A percentile compares a stretch with the other conserved stretches of the same genome.
These are phyloP conservation scores for Melanogrammus aeglefinus DNA, from an alignment of 2,797 vertebrate species.

Conservation along the genomic window DNA sequence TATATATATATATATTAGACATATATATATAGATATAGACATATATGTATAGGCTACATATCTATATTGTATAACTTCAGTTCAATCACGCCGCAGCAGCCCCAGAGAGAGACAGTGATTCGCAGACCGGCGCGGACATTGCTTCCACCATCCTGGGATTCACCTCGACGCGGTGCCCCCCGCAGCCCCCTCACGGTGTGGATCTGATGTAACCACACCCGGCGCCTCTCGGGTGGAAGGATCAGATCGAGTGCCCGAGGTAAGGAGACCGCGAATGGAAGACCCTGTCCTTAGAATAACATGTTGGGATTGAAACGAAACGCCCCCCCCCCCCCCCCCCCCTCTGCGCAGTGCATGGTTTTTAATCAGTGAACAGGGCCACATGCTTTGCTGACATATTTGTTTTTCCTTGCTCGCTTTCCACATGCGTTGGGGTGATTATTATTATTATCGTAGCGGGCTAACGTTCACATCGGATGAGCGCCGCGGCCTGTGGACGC, in stretches of 20 bases:
- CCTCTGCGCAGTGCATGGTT: too few relatives aligned
- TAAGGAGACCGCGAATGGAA: slow-evolving; percentile 33
- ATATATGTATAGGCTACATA: too few relatives aligned
- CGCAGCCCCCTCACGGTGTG: slow-evolving; percentile 39
- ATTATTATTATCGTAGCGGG: neutral
- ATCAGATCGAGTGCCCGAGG: slow-evolving; percentile 59
- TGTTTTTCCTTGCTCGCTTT: neutral
- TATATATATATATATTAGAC: too few relatives aligned
- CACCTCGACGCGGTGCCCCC: slow-evolving; percentile 31
- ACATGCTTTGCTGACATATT: too few relatives aligned
- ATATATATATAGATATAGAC: too few relatives aligned
- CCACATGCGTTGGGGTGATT: neutral
- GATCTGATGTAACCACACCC: slow-evolving; percentile 72
- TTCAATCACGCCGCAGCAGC: neutral
- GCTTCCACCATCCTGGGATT: slow-evolving; percentile 47
- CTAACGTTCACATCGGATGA: slow-evolving; percentile 21
- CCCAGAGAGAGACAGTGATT: neutral
- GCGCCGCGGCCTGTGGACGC: slow-evolving; percentile 46
- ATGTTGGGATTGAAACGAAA: too few relatives aligned
- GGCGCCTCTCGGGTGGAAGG: slow-evolving; percentile 61
- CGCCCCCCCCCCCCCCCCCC: too few relatives aligned
- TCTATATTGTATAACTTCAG: neutral
- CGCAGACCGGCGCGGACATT: slow-evolving; percentile 24
- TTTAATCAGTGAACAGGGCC: too few relatives aligned
- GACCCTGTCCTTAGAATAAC: too few relatives aligned